phyloP scores from a whole-genome alignment of 1,140 invertebrate species.

The Bombus confusus region DNA sequence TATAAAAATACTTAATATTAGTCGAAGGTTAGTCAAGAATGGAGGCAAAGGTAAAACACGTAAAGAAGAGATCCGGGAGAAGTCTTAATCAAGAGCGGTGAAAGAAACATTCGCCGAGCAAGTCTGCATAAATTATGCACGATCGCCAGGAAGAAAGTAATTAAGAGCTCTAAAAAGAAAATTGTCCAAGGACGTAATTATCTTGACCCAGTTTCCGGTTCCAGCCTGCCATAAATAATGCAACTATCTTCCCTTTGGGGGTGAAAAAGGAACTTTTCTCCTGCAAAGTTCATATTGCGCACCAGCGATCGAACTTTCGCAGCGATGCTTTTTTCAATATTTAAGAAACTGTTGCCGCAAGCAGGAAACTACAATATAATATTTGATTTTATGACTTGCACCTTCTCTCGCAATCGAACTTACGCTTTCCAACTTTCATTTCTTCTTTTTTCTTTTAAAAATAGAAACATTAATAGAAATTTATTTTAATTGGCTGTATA shows the following conservation, averaged over 20 bases:
- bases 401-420: background rate
- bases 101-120: conserved; percentile 3
- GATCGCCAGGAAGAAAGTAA: background rate
- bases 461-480: too few relatives aligned
- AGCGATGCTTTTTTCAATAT: background rate
- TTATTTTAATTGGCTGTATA: too few relatives aligned
- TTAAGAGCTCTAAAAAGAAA: conserved; percentile 1
- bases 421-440: background rate
- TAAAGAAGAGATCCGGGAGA: background rate
- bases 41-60: background rate
- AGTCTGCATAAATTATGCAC: background rate
- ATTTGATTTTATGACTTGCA: background rate
- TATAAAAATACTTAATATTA: background rate
- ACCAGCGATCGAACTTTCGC: background rate
- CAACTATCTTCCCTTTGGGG: background rate
- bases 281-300: background rate
- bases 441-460: too few relatives aligned
- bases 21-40: background rate
- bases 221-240: background rate
- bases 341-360: background rate
- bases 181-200: background rate
- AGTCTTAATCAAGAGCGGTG: background rate
- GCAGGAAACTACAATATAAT: background rate
- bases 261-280: background rate
- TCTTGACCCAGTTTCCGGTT: conserved; percentile 1